Percentiles rank a stretch among this genome's conserved stretches.
These are phyloP conservation scores for Brachyhypopomus gauderio DNA, from an alignment of 2,113 vertebrate species.

Conservation along the genomic window DNA sequence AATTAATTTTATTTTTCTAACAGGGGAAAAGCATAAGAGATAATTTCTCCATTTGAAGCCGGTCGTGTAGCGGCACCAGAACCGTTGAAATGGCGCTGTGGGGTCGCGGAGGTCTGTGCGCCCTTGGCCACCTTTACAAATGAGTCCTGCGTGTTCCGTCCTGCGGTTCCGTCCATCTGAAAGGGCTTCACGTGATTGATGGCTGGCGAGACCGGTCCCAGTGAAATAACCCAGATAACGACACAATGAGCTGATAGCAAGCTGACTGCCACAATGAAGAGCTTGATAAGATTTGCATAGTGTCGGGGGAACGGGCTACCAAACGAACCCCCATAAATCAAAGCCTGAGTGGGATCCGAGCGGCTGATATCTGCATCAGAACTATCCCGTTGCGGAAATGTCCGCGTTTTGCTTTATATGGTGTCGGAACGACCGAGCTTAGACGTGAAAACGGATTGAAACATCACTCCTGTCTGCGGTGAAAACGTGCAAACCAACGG, in stretches of 20 bases:
- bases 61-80: not conserved
- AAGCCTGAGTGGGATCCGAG: slow-evolving; percentile 3
- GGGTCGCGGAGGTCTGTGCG: not conserved
- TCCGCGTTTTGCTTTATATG: slow-evolving; percentile 17
- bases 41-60: no score
- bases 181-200: slow-evolving; percentile 32
- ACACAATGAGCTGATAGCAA: slow-evolving; percentile 28
- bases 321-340: slow-evolving; percentile 34
- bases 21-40: no score
- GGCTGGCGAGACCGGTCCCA: slow-evolving; percentile 27
- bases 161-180: slow-evolving; percentile 7
- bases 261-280: slow-evolving; percentile 4
- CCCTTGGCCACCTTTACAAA: slow-evolving; percentile 8
- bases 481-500: not conserved
- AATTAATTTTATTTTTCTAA: slow-evolving; percentile 18
- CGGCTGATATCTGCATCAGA: slow-evolving; percentile 22
- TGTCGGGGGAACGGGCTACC: slow-evolving; percentile 1
- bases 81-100: slow-evolving; percentile 24
- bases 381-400: slow-evolving; percentile 1
- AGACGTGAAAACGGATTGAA: not conserved
- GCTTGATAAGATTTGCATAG: slow-evolving; percentile 44
- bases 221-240: slow-evolving; percentile 36
- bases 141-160: slow-evolving; percentile 15
- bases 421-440: slow-evolving; percentile 16
- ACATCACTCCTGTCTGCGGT: not conserved